Evolutionary conservation across 2,888 invertebrate species (phyloP).

Genomic region (Rutpela maculata): DNA sequence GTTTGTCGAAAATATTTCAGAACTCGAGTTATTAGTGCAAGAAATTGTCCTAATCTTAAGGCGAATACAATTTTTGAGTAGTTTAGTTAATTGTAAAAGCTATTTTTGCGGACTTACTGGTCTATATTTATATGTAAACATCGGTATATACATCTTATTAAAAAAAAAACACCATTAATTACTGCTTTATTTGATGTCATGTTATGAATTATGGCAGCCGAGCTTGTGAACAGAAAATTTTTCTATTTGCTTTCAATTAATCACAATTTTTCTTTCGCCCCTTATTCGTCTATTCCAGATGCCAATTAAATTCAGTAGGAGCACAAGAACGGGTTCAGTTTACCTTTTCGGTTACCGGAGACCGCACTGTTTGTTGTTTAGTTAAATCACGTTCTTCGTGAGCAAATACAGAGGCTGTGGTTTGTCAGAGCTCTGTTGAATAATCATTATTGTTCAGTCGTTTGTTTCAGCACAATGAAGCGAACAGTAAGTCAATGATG

Average conservation of each 20-base stretch:
- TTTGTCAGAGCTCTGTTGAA: constrained; percentile 10
- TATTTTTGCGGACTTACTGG: no score
- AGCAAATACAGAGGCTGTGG: constrained; percentile 19
- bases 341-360: constrained; percentile 27
- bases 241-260: background rate
- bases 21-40: no score
- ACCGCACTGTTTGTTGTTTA: constrained; percentile 32
- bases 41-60: no score
- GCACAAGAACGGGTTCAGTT: constrained; percentile 16
- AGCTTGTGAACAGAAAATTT: background rate
- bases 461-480: background rate
- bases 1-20: no score
- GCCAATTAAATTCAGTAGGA: constrained; percentile 6
- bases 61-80: no score
- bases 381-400: constrained; percentile 28
- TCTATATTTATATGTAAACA: no score
- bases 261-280: background rate
- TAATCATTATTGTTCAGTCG: constrained; percentile 28
- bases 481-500: background rate
- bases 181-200: background rate
- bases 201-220: background rate
- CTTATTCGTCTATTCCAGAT: background rate
- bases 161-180: background rate
- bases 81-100: no score
- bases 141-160: no score